Conservation (phyloP, 2,888 invertebrate species). For the Pardosa pseudoannulata region DNA sequence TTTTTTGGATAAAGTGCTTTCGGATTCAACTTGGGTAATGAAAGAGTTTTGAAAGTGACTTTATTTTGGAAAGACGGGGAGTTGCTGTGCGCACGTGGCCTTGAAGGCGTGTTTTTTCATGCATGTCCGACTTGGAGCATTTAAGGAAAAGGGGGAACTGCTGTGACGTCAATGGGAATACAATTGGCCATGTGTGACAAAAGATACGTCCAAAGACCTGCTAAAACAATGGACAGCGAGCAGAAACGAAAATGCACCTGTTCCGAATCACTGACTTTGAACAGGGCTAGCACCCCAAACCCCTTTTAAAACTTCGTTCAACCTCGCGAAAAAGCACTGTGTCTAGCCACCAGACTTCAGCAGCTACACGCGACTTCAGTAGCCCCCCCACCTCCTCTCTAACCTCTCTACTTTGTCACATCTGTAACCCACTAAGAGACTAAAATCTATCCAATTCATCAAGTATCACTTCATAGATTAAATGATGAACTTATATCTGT, state of each 20-base stretch:
- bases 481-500: too few species aligned
- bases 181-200: constrained; percentile 70
- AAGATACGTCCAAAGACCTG: constrained; percentile 64
- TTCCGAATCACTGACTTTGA: constrained; percentile 45
- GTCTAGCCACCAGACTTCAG: not conserved
- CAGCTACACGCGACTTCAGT: not conserved
- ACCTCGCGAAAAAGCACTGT: not conserved
- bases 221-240: constrained; percentile 63
- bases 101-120: constrained; percentile 53
- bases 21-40: not conserved
- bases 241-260: constrained; percentile 31
- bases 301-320: not conserved
- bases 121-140: constrained; percentile 39
- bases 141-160: constrained; percentile 22
- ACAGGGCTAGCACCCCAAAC: not conserved
- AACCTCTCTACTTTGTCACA: not conserved
- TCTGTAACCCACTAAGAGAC: too few species aligned
- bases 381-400: not conserved
- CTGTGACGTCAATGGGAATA: constrained; percentile 51
- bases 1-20: not conserved
- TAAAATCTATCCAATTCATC: too few species aligned
- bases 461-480: too few species aligned
- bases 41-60: constrained; percentile 18
- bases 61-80: constrained; percentile 3
- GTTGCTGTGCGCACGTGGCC: constrained; percentile 13